Evolutionary conservation across 2,888 invertebrate genomes (phyloP).

Genomic region (Leptinotarsa tumamoca): DNA sequence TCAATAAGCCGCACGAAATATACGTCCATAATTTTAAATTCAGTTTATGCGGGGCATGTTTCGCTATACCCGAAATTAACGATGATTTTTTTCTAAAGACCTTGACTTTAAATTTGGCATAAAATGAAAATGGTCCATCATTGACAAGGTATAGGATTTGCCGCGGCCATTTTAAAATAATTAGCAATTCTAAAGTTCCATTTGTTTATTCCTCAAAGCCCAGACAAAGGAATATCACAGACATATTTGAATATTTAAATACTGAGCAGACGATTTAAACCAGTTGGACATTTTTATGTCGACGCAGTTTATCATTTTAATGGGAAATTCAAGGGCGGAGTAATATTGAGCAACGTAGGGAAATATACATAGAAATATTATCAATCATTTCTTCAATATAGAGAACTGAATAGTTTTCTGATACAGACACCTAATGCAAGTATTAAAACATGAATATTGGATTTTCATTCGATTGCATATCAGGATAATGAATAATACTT

Average conservation of each 20-base stretch:
- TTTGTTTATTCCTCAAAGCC: constrained; percentile 61
- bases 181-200: constrained; percentile 65
- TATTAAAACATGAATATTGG: no score
- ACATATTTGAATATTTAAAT: constrained; percentile 66
- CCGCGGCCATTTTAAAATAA: constrained; percentile 55
- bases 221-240: constrained; percentile 64
- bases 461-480: no score
- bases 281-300: constrained; percentile 56
- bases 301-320: constrained; percentile 50
- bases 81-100: constrained; percentile 55
- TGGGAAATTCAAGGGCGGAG: constrained; percentile 38
- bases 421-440: no score
- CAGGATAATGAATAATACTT: no score
- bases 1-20: constrained; percentile 61
- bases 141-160: constrained; percentile 37
- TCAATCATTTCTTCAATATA: neutral
- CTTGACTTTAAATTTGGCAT: constrained; percentile 48
- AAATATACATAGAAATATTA: neutral
- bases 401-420: no score
- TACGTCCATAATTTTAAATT: constrained; percentile 54
- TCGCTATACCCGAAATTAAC: constrained; percentile 57
- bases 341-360: neutral
- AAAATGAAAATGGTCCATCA: constrained; percentile 45
- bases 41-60: constrained; percentile 48
- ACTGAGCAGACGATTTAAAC: constrained; percentile 56